These are phyloP conservation scores for Ceratina australensis DNA, from an alignment of 1,140 invertebrate species.

Conservation along the genomic window DNA sequence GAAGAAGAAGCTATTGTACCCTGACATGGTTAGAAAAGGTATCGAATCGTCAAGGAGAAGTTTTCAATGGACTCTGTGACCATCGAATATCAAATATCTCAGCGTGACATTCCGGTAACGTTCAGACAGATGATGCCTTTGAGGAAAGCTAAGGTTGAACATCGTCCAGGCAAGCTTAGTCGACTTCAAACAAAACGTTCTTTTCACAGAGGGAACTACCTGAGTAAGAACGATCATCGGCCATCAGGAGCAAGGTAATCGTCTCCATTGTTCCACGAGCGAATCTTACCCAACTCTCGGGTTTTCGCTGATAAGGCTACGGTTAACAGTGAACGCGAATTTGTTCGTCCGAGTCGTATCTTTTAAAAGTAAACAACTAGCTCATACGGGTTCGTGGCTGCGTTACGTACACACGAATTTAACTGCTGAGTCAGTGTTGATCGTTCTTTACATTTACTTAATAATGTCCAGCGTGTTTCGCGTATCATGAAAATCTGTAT, in stretches of 20 bases:
- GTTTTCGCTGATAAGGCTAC: no score
- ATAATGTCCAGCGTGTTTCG: no score
- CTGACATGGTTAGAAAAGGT: background rate
- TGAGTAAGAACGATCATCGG: constrained; percentile 28
- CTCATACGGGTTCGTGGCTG: no score
- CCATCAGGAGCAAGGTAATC: constrained; percentile 21
- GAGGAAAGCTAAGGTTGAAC: constrained; percentile 8
- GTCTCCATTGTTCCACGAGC: constrained; percentile 30
- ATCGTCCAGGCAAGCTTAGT: background rate
- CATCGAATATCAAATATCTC: background rate
- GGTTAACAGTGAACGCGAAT: no score
- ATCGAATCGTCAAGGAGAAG: no score
- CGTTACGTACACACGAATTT: no score
- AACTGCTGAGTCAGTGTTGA: no score
- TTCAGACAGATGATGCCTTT: background rate
- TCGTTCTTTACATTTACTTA: no score
- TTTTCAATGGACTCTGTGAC: background rate
- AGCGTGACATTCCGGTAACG: background rate
- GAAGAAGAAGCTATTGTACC: background rate
- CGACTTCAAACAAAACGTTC: constrained; percentile 33
- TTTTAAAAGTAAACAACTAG: no score
- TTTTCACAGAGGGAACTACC: constrained; percentile 12
- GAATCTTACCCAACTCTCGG: background rate
- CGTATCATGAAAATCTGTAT: no score
- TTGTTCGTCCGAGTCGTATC: no score